Conservation (phyloP, 1,140 invertebrate species). For the Trialeurodes vaporariorum region DNA sequence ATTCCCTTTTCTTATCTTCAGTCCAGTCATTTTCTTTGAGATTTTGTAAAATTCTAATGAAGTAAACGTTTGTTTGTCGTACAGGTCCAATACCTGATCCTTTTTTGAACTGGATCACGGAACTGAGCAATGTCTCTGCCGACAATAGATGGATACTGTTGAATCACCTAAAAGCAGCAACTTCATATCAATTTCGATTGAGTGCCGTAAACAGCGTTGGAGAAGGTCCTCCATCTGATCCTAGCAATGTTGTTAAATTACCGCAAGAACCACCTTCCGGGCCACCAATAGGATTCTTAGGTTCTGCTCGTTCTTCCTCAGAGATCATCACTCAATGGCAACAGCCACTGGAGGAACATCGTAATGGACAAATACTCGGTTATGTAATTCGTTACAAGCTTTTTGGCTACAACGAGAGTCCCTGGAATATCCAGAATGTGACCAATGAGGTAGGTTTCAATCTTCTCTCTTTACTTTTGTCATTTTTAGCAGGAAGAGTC, state of each 20-base stretch:
- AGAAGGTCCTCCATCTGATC: constrained; percentile 76
- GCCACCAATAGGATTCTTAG: constrained; percentile 77
- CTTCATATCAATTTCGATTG: constrained; percentile 90
- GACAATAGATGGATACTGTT: constrained; percentile 65
- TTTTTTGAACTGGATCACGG: constrained; percentile 76
- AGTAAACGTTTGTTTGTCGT: no score
- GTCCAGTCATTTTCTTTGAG: no score
- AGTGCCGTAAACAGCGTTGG: constrained; percentile 92
- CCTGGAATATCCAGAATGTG: constrained; percentile 81
- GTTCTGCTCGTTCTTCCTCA: constrained; percentile 79
- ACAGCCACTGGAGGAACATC: constrained; percentile 77
- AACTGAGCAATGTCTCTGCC: constrained; percentile 73
- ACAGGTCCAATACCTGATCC: constrained; percentile 71
- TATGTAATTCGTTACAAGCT: constrained; percentile 85
- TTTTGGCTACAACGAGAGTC: constrained; percentile 78
- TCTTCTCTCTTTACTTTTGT: constrained; percentile 3
- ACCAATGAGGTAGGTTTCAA: constrained; percentile 60
- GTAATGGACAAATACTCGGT: constrained; percentile 89
- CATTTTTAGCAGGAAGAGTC: no score
- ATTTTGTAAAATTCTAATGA: no score
- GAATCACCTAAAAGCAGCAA: constrained; percentile 80
- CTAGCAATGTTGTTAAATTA: constrained; percentile 74
- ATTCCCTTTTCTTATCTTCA: no score
- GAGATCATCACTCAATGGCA: constrained; percentile 98
- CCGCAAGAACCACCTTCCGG: constrained; percentile 90